A percentile compares a stretch with the other conserved stretches of the same genome.
Conservation (phyloP, 2,888 invertebrate genomes). For the Apotomis betuletana region DNA sequence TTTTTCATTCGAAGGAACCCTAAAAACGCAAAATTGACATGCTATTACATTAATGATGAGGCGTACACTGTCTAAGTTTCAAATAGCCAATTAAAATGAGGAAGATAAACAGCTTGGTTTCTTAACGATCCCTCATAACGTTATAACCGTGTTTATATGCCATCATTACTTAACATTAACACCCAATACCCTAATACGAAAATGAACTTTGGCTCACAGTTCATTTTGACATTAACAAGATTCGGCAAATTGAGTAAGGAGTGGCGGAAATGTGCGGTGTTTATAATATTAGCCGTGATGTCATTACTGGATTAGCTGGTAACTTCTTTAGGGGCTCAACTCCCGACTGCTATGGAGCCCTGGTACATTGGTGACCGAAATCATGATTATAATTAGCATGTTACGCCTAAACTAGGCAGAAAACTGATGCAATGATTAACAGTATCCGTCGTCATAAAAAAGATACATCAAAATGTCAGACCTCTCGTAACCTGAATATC, state of each 20-base stretch:
- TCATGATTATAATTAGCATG: not conserved
- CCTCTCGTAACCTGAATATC: too few relatives aligned
- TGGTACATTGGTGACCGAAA: constrained; percentile 18
- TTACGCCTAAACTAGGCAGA: not conserved
- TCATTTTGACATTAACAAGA: constrained; percentile 36
- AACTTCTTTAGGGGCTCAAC: constrained; percentile 34
- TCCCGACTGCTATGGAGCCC: constrained; percentile 8
- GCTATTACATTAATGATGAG: too few relatives aligned
- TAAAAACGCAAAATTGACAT: too few relatives aligned
- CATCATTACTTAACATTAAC: not conserved
- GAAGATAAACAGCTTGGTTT: not conserved
- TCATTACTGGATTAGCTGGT: constrained; percentile 37
- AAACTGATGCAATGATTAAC: too few relatives aligned
- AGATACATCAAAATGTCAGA: too few relatives aligned
- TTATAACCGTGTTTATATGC: not conserved
- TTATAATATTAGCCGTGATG: constrained; percentile 35
- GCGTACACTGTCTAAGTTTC: too few relatives aligned
- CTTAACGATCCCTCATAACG: not conserved
- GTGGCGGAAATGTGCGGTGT: constrained; percentile 25
- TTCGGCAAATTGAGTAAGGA: constrained; percentile 28
- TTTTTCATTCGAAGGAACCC: too few relatives aligned
- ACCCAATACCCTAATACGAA: not conserved
- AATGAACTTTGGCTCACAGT: constrained; percentile 14
- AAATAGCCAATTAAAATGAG: not conserved
- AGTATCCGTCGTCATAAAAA: too few relatives aligned